Evolutionary conservation across 2,888 invertebrate genomes (phyloP), one percentile per base, ranked within the genome.

Genomic region (Tolmerus cingulatus): DNA sequence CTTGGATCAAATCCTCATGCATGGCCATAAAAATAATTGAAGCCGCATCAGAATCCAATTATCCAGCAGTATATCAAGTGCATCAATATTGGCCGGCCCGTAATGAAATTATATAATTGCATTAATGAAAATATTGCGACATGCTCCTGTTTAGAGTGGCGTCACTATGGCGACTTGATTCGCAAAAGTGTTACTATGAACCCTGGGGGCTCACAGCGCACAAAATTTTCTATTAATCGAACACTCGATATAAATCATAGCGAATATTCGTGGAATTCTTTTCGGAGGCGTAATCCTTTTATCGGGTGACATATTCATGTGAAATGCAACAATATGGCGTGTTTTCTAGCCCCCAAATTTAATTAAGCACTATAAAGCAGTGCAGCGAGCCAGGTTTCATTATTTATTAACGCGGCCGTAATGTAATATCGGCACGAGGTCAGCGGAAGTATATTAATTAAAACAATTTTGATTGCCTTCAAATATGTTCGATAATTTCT

Each of bases 401-500:
- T 85, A 85, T 85, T 85, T 85, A 85, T 85, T 85, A 66, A 46
- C 74, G 43, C 43, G 5, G 23, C 85, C 74, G 43, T 74, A 85
- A 85, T 37, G 74, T 34, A 85, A 43, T 74, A 85, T 46, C 43
- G 74, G 43, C 74, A 46, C n/a, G 82, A 43, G 85, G 85, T 74
- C 46, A 46, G 85, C 74, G 74, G 34, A n/a, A 85, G 85, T 85
- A 74, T 23, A 85, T 85, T 85, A 85, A 85, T 85, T 85, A 85
- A 85, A 85, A 85, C 46, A 85, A 85, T 74, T 85, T 85, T 46
- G 74, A 74, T 43, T 85, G 57, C 74, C 85, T 85, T 74, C 85
- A 85, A 85, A 85, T 85, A 74, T 85, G 74, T 74, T 74, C 85
- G 85, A 85, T 82, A 82, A 82, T 85, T 85, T 85, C 85, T 30